These are phyloP conservation scores for Trypoxylus dichotomus DNA, from an alignment of 1,140 invertebrate species.

Conservation along the genomic window DNA sequence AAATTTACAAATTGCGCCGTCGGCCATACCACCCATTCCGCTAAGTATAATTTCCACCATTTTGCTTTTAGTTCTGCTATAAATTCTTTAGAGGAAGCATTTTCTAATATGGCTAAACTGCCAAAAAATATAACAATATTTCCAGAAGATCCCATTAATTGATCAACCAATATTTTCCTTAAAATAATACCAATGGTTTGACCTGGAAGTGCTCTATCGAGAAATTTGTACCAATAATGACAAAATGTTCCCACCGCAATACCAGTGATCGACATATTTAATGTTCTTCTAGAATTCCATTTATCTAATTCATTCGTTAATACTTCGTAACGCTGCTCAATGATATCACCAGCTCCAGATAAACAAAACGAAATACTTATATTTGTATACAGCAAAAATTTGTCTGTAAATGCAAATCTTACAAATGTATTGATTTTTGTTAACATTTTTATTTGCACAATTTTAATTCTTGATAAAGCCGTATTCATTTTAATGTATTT, in stretches of 20 bases:
- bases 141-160: conserved; percentile 84
- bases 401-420: conserved; percentile 64
- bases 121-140: conserved; percentile 81
- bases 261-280: conserved; percentile 80
- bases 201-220: conserved; percentile 73
- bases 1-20: conserved; percentile 86
- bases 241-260: conserved; percentile 78
- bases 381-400: conserved; percentile 83
- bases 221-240: conserved; percentile 80
- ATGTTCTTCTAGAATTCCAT: conserved; percentile 70
- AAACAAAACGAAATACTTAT: conserved; percentile 77
- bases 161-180: conserved; percentile 87
- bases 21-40: conserved; percentile 84
- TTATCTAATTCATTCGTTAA: conserved; percentile 62
- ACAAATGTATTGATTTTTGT: conserved; percentile 34
- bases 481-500: conserved; percentile 24
- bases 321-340: conserved; percentile 86
- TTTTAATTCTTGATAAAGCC: conserved; percentile 8
- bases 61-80: conserved; percentile 76
- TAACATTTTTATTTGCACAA: conserved; percentile 29
- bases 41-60: conserved; percentile 75
- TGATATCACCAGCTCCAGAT: conserved; percentile 75
- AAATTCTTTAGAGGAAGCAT: conserved; percentile 63
- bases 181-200: conserved; percentile 68
- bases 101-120: conserved; percentile 74